A percentile compares a stretch with the other conserved stretches of the same genome.
These are phyloP conservation scores for Dunckerocampus dactyliophorus DNA, from an alignment of 2,113 vertebrate genomes.

Conservation along the genomic window DNA sequence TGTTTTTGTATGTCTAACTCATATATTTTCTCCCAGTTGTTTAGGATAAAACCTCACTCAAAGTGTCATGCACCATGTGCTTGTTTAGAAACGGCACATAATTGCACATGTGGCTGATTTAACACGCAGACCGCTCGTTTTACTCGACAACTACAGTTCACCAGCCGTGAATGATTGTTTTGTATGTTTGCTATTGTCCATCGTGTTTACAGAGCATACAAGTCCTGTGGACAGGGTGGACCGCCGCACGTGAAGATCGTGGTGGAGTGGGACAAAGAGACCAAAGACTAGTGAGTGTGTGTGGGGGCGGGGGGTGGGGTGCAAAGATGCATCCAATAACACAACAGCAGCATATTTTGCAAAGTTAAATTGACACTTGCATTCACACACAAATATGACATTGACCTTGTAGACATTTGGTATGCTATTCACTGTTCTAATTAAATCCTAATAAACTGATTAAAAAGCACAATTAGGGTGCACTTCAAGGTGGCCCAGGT, in stretches of 20 bases:
- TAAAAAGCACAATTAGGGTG: too few relatives aligned
- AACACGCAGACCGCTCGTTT: background rate
- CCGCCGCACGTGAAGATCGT: constrained; percentile 94
- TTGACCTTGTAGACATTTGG: background rate
- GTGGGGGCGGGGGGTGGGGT: too few relatives aligned
- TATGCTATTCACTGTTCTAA: background rate
- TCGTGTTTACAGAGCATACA: constrained; percentile 77
- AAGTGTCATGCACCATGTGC: background rate
- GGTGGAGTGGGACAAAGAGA: constrained; percentile 98
- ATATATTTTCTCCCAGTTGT: too few relatives aligned
- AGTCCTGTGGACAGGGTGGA: constrained; percentile 92
- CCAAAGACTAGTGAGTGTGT: constrained; percentile 93
- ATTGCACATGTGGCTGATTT: background rate
- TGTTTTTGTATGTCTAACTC: too few relatives aligned
- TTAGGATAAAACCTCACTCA: too few relatives aligned
- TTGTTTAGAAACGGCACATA: background rate
- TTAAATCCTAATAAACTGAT: background rate
- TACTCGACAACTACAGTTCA: constrained; percentile 1
- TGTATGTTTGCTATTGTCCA: background rate
- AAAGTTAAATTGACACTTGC: background rate
- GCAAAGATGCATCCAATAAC: background rate
- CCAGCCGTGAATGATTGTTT: constrained; percentile 4
- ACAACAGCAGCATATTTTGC: background rate
- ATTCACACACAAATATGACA: background rate
- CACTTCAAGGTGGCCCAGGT: too few relatives aligned